A percentile compares a stretch with the other conserved stretches of the same genome.
Evolutionary conservation across 1,140 invertebrate genomes (phyloP).

Genomic region (Pygmarrhopalites habei): DNA sequence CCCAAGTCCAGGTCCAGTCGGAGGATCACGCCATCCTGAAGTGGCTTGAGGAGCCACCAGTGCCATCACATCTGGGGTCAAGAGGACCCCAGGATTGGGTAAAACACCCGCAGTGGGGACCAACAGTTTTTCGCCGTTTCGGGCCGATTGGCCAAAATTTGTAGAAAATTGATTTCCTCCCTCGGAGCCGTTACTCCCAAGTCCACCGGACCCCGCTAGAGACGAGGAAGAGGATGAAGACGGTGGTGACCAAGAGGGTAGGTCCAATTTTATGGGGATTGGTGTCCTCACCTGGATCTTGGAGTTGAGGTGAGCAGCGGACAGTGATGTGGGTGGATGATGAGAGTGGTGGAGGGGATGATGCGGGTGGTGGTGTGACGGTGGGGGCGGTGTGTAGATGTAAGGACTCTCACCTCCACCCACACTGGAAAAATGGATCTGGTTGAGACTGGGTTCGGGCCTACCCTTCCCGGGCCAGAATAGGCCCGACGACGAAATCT

Average conservation of each 20-base stretch:
- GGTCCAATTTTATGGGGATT: constrained; percentile 37
- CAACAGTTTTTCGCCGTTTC: constrained; percentile 38
- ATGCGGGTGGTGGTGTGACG: constrained; percentile 17
- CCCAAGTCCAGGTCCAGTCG: constrained; percentile 42
- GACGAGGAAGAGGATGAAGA: constrained; percentile 3
- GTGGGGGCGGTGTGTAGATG: constrained; percentile 13
- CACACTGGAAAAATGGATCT: not conserved
- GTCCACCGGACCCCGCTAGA: not conserved
- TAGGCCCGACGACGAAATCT: constrained; percentile 34
- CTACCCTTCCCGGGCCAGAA: constrained; percentile 35
- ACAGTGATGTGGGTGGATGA: constrained; percentile 6
- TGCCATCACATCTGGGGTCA: constrained; percentile 50
- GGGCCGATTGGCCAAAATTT: constrained; percentile 23
- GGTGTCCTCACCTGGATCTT: constrained; percentile 32
- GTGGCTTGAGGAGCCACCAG: constrained; percentile 58
- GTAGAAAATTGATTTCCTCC: not conserved
- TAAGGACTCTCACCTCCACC: constrained; percentile 2
- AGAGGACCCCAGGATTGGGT: constrained; percentile 37
- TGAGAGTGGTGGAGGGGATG: constrained; percentile 13
- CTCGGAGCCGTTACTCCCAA: not conserved
- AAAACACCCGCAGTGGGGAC: constrained; percentile 34
- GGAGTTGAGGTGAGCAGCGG: constrained; percentile 13
- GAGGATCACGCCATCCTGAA: constrained; percentile 55
- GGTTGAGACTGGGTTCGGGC: constrained; percentile 17
- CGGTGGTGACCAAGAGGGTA: constrained; percentile 27